Evolutionary conservation across 2,888 invertebrate species (phyloP), one percentile per base, ranked within the genome.

Genomic region (Clistopyga incitator): DNA sequence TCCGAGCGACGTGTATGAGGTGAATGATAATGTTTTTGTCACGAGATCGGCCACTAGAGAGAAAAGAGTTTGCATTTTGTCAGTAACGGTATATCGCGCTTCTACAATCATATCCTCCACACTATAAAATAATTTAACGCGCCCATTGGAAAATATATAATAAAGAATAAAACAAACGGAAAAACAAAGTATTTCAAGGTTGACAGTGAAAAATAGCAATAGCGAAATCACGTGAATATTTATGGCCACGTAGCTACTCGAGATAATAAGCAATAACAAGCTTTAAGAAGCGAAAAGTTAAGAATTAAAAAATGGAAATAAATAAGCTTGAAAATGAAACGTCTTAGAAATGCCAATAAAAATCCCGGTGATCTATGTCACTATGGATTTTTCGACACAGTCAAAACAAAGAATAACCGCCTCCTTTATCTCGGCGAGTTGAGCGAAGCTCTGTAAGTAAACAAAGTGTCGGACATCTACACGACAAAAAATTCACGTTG

Each of bases 21-120:
- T 25, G 50, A 78, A 74, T 78, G 77, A 84, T 74, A 84, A 84
- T 84, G 68, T 81, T 77, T 74, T 72, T 78, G 77, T 77, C 78
- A 56, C 54, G 78, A 70, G 74, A 78, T 68, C 59, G 71, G 47
- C 34, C 56, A 59, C 47, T 72, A 42, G 34, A 45, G 29, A 54
- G 29, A 50, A 45, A 52, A 34, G n/a, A 72, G 71, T 47, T 75
- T 50, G n/a, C 67, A 42, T 68, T 65, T 45, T 42, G 23, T 15
- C 45, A 71, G n/a, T n/a, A n/a, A 42, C 20, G 65, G 47, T 45
- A 20, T 54, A 82, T 74, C 78, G 68, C 64, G 34, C 38, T 61
- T 72, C 47, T 70, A 78, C 20, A 59, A 67, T 52, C n/a, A 13
- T 68, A 34, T 56, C 23, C 18, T 29, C 10, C 15, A 47, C 38